Evolutionary conservation across 2,113 vertebrate species (phyloP).

Genomic region (Tachuris rubrigastra): DNA sequence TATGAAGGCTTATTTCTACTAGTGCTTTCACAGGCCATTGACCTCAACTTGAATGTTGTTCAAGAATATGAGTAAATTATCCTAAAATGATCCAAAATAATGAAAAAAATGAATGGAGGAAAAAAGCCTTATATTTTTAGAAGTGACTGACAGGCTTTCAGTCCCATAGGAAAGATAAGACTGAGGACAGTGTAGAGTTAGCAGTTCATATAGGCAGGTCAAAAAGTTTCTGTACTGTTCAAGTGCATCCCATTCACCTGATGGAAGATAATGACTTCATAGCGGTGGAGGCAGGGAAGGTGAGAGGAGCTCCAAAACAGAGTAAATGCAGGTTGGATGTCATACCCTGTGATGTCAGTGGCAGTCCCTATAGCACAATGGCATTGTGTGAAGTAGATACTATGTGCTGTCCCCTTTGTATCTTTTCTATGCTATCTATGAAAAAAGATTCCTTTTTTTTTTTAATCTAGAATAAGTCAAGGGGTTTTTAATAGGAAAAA

Average conservation of each 20-base stretch:
- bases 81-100: background rate
- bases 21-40: background rate
- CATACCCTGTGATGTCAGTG: background rate
- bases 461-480: background rate
- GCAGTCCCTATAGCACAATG: rapidly evolving
- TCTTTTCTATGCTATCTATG: background rate
- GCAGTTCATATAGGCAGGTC: background rate
- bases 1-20: background rate
- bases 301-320: background rate
- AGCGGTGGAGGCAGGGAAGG: background rate
- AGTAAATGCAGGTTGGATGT: background rate
- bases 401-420: rapidly evolving
- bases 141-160: background rate
- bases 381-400: background rate
- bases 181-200: background rate
- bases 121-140: background rate
- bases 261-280: background rate
- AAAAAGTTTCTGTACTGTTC: background rate
- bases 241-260: rapidly evolving
- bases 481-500: background rate
- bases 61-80: background rate
- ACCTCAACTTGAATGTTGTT: background rate
- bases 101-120: rapidly evolving
- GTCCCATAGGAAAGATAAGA: background rate
- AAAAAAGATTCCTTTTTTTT: background rate